Base-by-base conservation (phyloP, 2,888 invertebrate genomes). In the Philhelius pedissequus region DNA sequence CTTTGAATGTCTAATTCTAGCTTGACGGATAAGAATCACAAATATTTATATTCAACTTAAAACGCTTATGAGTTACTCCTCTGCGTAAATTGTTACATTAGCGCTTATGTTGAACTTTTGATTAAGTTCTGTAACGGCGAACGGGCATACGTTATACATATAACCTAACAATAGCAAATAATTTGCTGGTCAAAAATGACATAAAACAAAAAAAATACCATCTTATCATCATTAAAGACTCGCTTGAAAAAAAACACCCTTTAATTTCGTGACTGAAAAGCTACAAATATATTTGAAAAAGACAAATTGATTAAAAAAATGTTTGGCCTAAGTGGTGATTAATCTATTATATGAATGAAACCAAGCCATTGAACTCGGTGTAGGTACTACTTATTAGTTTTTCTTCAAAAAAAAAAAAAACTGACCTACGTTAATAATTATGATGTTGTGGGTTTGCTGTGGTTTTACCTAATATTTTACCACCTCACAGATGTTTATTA, bases 311-410 rank as follows among this genome's bases (percentile, higher is more conserved):
- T 38, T 5, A 8, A 50, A 27, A 50, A 20, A 56, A 8, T 8
- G 15, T 35, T 35, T 56, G 22, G 56, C 56, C 58, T 22, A 7
- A 58, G 58, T 58, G 58, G 8, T 58, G 38, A 58, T 58, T 58
- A 58, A 58, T 58, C 13, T 18, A 54, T 32, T 18, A 9, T 6
- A 27, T 9, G 27, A 38, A 58, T 25, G 15, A 38, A 25, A 6
- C 4, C 8, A 30, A 40, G 58, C 4, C 35, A 40, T 58, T 58
- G 58, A 58, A 58, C 58, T 38, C 58, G n/a, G n/a, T 25, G 11
- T n/a, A n/a, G n/a, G n/a, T 58, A 38, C 13, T n/a, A 35, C 35
- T 35, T 54, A 7, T 38, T 25, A 8, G 35, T n/a, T 3, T 11
- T 22, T 35, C 4, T 56, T 56, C n/a, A n/a, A 35, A 35, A 35